These are phyloP conservation scores for Zosterops lateralis DNA, from an alignment of 2,113 vertebrate genomes.

Conservation along the genomic window DNA sequence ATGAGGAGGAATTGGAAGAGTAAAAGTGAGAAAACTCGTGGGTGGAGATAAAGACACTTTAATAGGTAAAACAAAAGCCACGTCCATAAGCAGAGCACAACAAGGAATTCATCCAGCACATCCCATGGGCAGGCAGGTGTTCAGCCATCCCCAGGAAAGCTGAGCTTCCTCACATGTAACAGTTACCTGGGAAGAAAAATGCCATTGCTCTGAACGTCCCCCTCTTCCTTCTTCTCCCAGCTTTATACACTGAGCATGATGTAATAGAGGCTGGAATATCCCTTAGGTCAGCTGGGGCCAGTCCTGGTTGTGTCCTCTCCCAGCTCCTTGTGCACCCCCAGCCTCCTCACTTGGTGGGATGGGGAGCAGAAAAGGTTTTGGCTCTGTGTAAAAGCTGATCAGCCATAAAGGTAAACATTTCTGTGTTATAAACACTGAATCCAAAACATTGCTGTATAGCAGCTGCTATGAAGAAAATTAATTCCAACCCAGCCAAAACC, in stretches of 20 bases:
- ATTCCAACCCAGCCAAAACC: not conserved
- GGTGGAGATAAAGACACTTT: not conserved
- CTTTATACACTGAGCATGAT: not conserved
- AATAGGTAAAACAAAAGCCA: not conserved
- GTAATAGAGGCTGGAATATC: not conserved
- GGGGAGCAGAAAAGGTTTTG: not conserved
- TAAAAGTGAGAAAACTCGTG: not conserved
- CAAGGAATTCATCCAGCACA: not conserved
- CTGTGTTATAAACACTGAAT: not conserved
- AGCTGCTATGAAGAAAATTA: not conserved
- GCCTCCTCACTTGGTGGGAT: not conserved
- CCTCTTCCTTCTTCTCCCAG: not conserved
- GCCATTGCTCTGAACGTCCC: not conserved
- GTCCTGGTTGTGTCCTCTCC: not conserved
- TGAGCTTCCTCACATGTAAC: accelerated
- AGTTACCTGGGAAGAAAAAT: not conserved
- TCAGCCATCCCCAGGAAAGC: not conserved
- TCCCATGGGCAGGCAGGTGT: not conserved
- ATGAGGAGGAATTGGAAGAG: not conserved
- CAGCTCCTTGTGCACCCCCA: not conserved
- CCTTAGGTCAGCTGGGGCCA: not conserved
- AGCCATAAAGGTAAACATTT: not conserved
- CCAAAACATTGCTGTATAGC: not conserved
- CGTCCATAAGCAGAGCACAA: accelerated
- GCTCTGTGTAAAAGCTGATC: not conserved